phyloP scores from a whole-genome alignment of 2,113 vertebrate genomes.

The Gymnorhina tibicen region DNA sequence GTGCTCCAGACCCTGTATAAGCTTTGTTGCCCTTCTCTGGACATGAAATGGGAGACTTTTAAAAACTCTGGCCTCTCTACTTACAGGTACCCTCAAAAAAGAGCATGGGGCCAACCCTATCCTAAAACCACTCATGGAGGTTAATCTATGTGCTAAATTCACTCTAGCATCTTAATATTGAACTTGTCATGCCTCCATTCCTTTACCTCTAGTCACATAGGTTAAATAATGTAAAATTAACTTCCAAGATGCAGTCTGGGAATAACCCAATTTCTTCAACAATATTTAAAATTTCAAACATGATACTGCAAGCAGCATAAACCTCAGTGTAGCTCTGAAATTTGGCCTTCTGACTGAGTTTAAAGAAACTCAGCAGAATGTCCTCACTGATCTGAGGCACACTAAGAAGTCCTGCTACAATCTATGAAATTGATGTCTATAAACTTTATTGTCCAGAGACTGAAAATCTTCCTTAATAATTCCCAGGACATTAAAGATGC shows the following conservation, averaged over 20 bases:
- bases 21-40: neutral
- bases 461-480: neutral
- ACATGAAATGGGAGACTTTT: neutral
- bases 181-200: neutral
- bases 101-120: rapidly evolving
- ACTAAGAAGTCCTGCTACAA: neutral
- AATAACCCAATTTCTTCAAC: neutral
- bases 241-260: neutral
- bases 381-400: neutral
- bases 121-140: neutral
- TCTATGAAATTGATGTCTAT: neutral
- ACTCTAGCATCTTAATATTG: neutral
- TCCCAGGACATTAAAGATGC: neutral
- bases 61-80: neutral
- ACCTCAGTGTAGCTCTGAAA: neutral
- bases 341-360: neutral
- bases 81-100: neutral
- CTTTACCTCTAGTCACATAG: neutral
- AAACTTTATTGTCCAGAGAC: neutral
- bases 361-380: neutral
- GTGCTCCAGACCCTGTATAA: neutral
- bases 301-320: neutral
- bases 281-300: neutral
- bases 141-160: neutral
- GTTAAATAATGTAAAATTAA: neutral